Evolutionary conservation across 2,113 vertebrate genomes (phyloP), one percentile per base, ranked within the genome.

Genomic region (Sapayoa aenigma): DNA sequence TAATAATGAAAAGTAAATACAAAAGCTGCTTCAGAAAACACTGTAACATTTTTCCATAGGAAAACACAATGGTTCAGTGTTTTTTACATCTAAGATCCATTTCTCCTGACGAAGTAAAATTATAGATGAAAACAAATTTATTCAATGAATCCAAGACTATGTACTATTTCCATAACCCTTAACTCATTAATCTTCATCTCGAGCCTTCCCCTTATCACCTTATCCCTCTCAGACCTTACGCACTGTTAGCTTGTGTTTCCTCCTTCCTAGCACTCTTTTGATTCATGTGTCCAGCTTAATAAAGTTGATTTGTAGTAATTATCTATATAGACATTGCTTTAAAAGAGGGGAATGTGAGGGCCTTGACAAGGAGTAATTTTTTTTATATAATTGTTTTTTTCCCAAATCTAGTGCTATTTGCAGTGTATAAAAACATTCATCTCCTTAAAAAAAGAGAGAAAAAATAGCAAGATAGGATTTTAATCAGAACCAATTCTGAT

Each of bases 111-210:
- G 84, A 87, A 79, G 12, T 83, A 15, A 13, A 23, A 37, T 59
- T 79, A 63, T 33, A 65, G 90, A 96, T 94, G 58, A 96, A 97
- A 98, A 98, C 96, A 96, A 86, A 93, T 95, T 96, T 72, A 94
- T 93, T 97, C 98, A 98, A 97, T 98, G 97, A 98, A 98, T 97
- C 96, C 95, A 94, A 95, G 96, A 97, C 97, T 97, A 96, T 93
- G 90, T 97, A 91, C 82, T 98, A 96, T 96, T 97, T 96, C 46
- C 90, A 83, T 96, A 98, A 97, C 95, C 72, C 93, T 95, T 96
- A 98, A 91, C 62, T 95, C 58, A 92, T 84, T 96, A 78, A 94
- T 95, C 73, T 93, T 96, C 92, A 82, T 89, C 89, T 96, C 77
- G 11, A 92, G 39, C 15, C 49, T 94, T 82, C 21, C 93, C 25